A percentile compares a stretch with the other conserved stretches of the same genome.
These are phyloP conservation scores for Chionodraco myersi DNA, from an alignment of 2,113 vertebrate species.

Conservation along the genomic window DNA sequence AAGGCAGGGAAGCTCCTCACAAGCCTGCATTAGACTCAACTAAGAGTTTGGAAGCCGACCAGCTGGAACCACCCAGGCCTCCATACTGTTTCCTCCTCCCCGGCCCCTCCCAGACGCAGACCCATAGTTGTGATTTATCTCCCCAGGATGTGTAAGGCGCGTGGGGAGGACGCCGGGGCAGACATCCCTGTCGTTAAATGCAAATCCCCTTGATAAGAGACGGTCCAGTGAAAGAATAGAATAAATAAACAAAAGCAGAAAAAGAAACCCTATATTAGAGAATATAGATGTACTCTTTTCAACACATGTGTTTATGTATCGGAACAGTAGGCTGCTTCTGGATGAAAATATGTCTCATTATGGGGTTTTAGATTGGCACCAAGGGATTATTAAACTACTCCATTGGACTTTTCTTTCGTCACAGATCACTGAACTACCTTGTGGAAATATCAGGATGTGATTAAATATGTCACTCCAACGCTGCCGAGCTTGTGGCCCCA, in stretches of 20 bases:
- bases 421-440: constrained; percentile 39
- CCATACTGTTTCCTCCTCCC: constrained; percentile 60
- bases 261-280: constrained; percentile 20
- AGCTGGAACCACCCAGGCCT: constrained; percentile 69
- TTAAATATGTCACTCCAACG: constrained; percentile 63
- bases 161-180: constrained; percentile 56
- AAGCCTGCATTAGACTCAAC: constrained; percentile 67
- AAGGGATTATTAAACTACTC: constrained; percentile 52
- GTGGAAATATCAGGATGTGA: constrained; percentile 56
- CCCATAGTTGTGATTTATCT: constrained; percentile 72
- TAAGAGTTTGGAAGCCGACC: constrained; percentile 68
- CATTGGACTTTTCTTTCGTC: constrained; percentile 44
- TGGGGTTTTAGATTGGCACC: constrained; percentile 24
- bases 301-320: constrained; percentile 10
- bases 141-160: constrained; percentile 69
- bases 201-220: constrained; percentile 65
- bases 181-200: constrained; percentile 56
- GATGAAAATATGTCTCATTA: constrained; percentile 17
- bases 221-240: constrained; percentile 27
- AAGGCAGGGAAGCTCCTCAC: constrained; percentile 72
- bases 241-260: constrained; percentile 22
- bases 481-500: constrained; percentile 31
- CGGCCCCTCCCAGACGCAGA: constrained; percentile 51
- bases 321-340: constrained; percentile 12
- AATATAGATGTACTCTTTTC: constrained; percentile 26